Base-by-base conservation (phyloP, 2,797 vertebrate species). In the Bovichtus diacanthus region DNA sequence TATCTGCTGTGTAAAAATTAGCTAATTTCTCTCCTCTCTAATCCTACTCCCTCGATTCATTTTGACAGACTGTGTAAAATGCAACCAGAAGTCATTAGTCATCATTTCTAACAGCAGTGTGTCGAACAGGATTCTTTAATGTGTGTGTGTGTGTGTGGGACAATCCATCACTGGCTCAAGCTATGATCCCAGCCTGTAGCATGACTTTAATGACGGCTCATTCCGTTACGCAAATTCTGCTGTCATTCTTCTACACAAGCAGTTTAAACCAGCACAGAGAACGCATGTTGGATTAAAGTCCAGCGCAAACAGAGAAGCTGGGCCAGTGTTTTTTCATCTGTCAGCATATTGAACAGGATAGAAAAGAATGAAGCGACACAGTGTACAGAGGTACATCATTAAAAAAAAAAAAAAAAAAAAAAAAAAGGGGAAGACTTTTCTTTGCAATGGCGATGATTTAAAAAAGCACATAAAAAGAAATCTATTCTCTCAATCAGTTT, bases 61-160 rank as follows among this genome's bases (percentile, higher is more conserved):
- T 27, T 63, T n/a, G 70, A 78, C 64, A 80, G 39, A 70, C 50
- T 0, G 50, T 69, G 53, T 74, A 53, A 70, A 74, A 78, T 58
- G 44, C 4, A 69, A 60, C 70, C 53, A 58, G 29, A 64, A 74
- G 62, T 62, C 36, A 70, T 65, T 63, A 36, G 27, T 39, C 18
- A 46, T 64, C 43, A n/a, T 79, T 83, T 71, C 27, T 29, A 58
- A 71, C n/a, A 74, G 70, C 60, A 2, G 51, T 59, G 50, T 74
- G 55, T 71, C 36, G 64, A 77, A 84, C 50, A 70, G 70, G 65
- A 86, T 83, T 43, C 36, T 49, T 58, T 47, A n/a, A 77, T 67
- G 70, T 70, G 15, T 36, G 44, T 66, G 49, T 70, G 69, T 47
- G 11, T 47, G 59, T 64, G 55, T 68, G 67, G 43, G n/a, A 65